A percentile compares a stretch with the other conserved stretches of the same genome.
phyloP scores from a whole-genome alignment of 2,888 invertebrate genomes.

The Nephrotoma guestfalica region DNA sequence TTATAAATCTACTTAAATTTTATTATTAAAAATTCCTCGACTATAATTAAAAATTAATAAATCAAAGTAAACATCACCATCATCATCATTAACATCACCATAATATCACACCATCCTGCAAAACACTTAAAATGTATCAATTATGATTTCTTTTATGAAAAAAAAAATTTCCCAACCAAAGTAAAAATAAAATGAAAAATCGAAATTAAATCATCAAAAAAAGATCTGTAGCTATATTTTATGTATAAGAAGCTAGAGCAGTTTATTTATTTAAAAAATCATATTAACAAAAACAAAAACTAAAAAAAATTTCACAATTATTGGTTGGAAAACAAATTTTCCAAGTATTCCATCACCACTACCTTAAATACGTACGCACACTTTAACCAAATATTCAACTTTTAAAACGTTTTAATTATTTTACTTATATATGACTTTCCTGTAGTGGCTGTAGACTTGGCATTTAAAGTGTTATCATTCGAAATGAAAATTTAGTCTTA shows the following conservation, averaged over 20 bases:
- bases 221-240: background rate
- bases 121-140: background rate
- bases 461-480: background rate
- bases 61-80: background rate
- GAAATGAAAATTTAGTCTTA: background rate
- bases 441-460: background rate
- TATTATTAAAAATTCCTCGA: background rate
- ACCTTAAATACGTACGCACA: background rate
- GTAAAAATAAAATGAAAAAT: background rate
- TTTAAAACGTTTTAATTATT: background rate
- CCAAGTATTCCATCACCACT: background rate
- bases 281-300: background rate
- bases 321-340: background rate
- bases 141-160: background rate
- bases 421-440: background rate
- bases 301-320: background rate
- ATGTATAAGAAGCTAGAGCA: background rate
- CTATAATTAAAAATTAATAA: background rate
- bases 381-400: background rate
- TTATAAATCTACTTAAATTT: background rate
- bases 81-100: background rate
- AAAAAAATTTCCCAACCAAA: background rate
- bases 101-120: background rate
- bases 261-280: background rate
- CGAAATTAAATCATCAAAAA: background rate